phyloP scores from a whole-genome alignment of 2,113 vertebrate species.

The Todiramphus saurophagus region DNA sequence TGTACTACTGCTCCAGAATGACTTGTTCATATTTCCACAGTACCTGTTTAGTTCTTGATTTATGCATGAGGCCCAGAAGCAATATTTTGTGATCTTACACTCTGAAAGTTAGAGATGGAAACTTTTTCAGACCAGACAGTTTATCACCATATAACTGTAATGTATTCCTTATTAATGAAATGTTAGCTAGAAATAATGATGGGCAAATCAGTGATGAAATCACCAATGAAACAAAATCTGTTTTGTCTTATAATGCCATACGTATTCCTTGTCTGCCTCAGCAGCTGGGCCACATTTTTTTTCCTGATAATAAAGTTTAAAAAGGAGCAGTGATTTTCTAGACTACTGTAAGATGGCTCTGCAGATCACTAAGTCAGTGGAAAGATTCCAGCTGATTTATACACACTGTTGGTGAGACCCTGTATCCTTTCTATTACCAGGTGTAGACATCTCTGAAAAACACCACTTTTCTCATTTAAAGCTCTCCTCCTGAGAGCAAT shows the following conservation, averaged over 20 bases:
- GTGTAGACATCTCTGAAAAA: background rate
- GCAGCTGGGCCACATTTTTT: background rate
- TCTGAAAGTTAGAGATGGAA: background rate
- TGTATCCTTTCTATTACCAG: background rate
- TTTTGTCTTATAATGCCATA: background rate
- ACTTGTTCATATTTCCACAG: background rate
- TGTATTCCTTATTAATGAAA: background rate
- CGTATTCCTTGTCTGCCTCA: background rate
- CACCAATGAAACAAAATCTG: background rate
- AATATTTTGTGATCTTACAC: background rate
- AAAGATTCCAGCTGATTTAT: background rate
- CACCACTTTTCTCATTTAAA: background rate
- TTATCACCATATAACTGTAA: background rate
- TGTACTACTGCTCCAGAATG: background rate
- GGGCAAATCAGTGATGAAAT: background rate
- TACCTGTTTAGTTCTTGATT: background rate
- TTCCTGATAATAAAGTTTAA: background rate
- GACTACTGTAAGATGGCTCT: background rate
- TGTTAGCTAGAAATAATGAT: background rate
- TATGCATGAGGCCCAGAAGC: background rate
- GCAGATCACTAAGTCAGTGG: background rate
- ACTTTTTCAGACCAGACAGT: background rate
- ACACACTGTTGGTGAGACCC: background rate
- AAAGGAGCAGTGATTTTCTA: background rate
- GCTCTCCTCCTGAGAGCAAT: background rate